phyloP scores from a whole-genome alignment of 1,140 invertebrate species.

The Drosophila sproati region DNA sequence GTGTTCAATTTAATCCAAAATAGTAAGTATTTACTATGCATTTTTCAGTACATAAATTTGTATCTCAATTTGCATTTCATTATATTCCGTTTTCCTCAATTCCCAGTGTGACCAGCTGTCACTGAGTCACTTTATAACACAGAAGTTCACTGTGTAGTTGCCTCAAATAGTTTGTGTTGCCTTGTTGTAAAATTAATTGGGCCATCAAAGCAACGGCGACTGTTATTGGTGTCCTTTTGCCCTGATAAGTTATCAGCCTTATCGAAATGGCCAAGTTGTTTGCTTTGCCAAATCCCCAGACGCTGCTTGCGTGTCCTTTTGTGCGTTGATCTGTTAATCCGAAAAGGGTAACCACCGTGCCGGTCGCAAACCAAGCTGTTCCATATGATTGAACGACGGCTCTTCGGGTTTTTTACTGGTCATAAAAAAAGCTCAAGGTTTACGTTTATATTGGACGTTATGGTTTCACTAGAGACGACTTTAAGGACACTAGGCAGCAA shows the following conservation, averaged over 20 bases:
- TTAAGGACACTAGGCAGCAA: background rate
- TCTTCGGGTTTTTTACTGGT: slow-evolving; percentile 4
- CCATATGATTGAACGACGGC: slow-evolving; percentile 55
- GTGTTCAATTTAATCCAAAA: no score
- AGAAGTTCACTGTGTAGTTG: background rate
- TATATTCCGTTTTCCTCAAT: background rate
- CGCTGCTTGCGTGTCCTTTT: slow-evolving; percentile 55
- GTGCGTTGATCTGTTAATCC: slow-evolving; percentile 76
- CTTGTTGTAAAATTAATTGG: slow-evolving; percentile 68
- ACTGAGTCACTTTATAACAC: background rate
- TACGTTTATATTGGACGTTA: background rate
- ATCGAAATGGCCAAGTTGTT: slow-evolving; percentile 53
- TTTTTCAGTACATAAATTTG: no score
- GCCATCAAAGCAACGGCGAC: slow-evolving; percentile 57
- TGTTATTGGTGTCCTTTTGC: slow-evolving; percentile 43
- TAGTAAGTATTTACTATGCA: no score
- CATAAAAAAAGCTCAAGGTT: slow-evolving; percentile 6
- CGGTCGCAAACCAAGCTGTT: slow-evolving; percentile 37
- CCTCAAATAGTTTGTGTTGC: slow-evolving; percentile 6
- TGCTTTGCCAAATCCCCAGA: slow-evolving; percentile 43
- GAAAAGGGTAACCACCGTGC: slow-evolving; percentile 50
- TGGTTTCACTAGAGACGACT: background rate
- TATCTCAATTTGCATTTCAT: no score
- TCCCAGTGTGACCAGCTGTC: background rate
- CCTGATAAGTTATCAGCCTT: slow-evolving; percentile 63